phyloP scores from a whole-genome alignment of 2,797 vertebrate genomes.

The Chelidonichthys spinosus region DNA sequence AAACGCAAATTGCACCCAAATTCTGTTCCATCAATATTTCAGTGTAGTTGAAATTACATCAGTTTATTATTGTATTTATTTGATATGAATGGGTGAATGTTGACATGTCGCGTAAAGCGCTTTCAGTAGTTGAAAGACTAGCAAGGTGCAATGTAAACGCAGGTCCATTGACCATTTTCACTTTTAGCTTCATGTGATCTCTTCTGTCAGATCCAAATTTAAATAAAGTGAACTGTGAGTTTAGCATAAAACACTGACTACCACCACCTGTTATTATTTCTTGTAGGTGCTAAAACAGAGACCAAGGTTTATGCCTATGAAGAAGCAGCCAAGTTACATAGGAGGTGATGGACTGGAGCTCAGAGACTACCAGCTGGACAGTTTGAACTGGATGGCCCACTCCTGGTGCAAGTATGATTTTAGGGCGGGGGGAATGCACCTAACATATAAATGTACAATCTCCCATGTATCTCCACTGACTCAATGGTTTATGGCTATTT shows the following conservation, averaged over 20 bases:
- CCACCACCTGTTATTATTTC: not conserved
- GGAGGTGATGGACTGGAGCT: slow-evolving; percentile 93
- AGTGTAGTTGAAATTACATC: too few relatives aligned
- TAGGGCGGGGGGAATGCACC: not conserved
- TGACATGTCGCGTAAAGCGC: too few relatives aligned
- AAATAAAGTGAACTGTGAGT: not conserved
- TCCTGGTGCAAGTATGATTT: slow-evolving; percentile 98
- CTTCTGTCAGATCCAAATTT: not conserved
- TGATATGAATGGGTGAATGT: too few relatives aligned
- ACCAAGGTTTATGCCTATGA: slow-evolving; percentile 94
- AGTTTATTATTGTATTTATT: too few relatives aligned
- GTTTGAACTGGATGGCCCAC: slow-evolving; percentile 98
- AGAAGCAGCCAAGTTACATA: slow-evolving; percentile 94
- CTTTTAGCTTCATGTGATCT: not conserved
- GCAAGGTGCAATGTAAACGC: too few relatives aligned
- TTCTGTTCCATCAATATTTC: too few relatives aligned
- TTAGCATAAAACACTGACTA: not conserved
- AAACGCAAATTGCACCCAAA: too few relatives aligned
- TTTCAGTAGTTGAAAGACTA: too few relatives aligned
- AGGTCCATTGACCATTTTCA: too few relatives aligned
- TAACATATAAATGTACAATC: not conserved
- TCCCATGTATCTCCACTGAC: too few relatives aligned
- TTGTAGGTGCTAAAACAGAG: slow-evolving; percentile 94
- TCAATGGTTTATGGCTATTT: too few relatives aligned
- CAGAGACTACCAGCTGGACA: slow-evolving; percentile 96